phyloP scores from a whole-genome alignment of 1,140 invertebrate genomes.

The Microplitis mediator region DNA sequence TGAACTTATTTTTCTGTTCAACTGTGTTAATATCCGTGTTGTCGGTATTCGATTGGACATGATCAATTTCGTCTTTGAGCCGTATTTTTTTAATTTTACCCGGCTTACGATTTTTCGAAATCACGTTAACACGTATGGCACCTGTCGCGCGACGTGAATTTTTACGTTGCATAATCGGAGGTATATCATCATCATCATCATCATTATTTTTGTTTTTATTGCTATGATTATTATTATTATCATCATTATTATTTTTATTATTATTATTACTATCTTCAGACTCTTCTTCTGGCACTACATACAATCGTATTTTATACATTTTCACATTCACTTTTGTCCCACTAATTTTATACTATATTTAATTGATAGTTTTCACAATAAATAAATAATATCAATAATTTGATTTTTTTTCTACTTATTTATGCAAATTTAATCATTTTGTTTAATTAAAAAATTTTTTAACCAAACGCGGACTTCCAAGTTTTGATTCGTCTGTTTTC shows the following conservation, averaged over 20 bases:
- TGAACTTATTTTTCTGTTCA: slow-evolving; percentile 32
- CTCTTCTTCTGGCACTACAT: slow-evolving; percentile 42
- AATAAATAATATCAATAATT: no score
- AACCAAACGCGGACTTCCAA: no score
- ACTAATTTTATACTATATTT: no score
- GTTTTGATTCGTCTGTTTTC: no score
- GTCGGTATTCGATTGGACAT: neutral
- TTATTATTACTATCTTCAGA: slow-evolving; percentile 17
- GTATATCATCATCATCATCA: slow-evolving; percentile 29
- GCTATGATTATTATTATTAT: slow-evolving; percentile 20
- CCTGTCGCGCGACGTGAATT: slow-evolving; percentile 34
- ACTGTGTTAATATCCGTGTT: neutral
- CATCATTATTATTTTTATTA: slow-evolving; percentile 32
- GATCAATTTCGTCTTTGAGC: neutral
- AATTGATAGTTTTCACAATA: no score
- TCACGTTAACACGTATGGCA: slow-evolving; percentile 23
- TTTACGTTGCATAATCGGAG: slow-evolving; percentile 34
- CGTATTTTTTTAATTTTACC: neutral
- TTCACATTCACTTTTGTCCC: neutral
- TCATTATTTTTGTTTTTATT: slow-evolving; percentile 35
- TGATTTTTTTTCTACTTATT: no score
- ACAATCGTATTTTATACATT: slow-evolving; percentile 43
- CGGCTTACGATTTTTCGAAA: slow-evolving; percentile 19
- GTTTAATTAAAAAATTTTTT: no score
- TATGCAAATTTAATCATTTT: no score